Conservation (phyloP, 2,113 vertebrate species). For the Pseudopodoces humilis region DNA sequence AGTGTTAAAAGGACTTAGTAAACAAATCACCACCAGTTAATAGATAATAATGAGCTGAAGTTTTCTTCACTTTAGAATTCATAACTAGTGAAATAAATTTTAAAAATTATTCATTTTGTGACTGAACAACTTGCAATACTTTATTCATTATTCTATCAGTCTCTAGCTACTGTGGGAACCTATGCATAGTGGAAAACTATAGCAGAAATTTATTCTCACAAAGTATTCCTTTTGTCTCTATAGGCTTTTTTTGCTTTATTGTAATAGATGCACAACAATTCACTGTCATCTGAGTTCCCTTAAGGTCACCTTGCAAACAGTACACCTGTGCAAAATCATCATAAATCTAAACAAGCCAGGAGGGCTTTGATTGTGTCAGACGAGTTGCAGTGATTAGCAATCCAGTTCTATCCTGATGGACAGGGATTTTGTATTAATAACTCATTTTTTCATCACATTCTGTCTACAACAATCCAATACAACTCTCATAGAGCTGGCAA, state of each 20-base stretch:
- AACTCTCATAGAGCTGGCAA: background rate
- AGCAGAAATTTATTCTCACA: background rate
- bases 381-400: background rate
- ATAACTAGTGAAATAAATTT: background rate
- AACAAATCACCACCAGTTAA: background rate
- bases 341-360: background rate
- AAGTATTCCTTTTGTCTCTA: background rate
- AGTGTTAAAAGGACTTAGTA: background rate
- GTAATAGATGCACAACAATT: background rate
- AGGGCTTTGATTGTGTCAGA: background rate
- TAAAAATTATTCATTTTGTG: background rate
- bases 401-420: background rate
- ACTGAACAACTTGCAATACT: background rate
- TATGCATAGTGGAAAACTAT: background rate
- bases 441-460: background rate
- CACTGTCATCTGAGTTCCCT: background rate
- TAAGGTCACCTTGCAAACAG: background rate
- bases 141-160: background rate
- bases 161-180: background rate
- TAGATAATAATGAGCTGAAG: background rate
- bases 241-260: background rate
- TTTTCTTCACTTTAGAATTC: background rate
- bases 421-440: background rate
- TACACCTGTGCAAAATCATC: background rate
- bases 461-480: background rate